Base-by-base conservation (phyloP, 2,113 vertebrate genomes). In the Procavia capensis region DNA sequence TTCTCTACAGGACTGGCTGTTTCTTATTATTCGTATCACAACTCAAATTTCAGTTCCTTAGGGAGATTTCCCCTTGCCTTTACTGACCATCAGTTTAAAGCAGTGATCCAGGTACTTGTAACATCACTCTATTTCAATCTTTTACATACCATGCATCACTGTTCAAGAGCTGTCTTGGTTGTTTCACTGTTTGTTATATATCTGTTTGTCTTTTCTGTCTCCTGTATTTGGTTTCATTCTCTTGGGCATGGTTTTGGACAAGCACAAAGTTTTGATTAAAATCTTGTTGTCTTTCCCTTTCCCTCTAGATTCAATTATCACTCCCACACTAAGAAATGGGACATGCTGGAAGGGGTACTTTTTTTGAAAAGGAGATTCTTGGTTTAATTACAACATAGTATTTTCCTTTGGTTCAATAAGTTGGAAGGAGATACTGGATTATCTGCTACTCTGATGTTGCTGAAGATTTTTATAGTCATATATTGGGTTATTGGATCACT, bases 211-310 rank as follows among this genome's bases (percentile, higher is more conserved):
- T 72, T 88, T 85, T 90, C 82, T 95, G 3, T 31, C 27, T 74
- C 66, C 2, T 11, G 22, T 85, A 39, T 54, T 39, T 68, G 54
- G 24, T n/a, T 88, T 94, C 14, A 57, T 63, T 82, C 31, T 57
- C 24, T 47, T 45, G 59, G 68, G 3, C 36, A 50, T 72, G 9
- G 9, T 81, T 87, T 74, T 78, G 66, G 39, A 66, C 17, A 93
- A 89, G 3, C 1, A 24, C 29, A 75, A 87, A n/a, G 76, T 87
- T 87, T 90, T 45, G 27, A 79, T 92, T 93, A 43, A 75, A 93
- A 87, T 20, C 2, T 3, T 39, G 7, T 41, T 57, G 39, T 17
- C 4, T 80, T 31, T 64, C 72, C 3, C 2, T 25, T 92, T 85
- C 84, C 50, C n/a, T 95, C 39, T 43, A 47, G 31, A 84, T 31